phyloP scores from a whole-genome alignment of 2,888 invertebrate species.

The Apoderus coryli region DNA sequence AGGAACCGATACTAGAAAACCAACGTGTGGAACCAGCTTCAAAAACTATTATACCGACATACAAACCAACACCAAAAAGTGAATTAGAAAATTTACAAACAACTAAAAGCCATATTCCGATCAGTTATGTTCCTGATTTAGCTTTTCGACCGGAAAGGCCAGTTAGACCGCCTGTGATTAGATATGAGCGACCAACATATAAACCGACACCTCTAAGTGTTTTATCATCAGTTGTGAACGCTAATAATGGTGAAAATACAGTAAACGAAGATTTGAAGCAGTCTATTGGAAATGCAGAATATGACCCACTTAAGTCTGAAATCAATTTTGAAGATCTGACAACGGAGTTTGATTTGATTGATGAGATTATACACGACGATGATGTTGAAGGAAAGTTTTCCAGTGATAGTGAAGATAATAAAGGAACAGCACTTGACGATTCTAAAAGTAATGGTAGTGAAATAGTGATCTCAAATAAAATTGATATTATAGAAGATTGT shows the following conservation, averaged over 20 bases:
- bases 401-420: constrained; percentile 1
- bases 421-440: constrained; percentile 1
- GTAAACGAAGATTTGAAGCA: constrained; percentile 22
- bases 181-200: constrained; percentile 29
- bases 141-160: constrained; percentile 35
- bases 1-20: constrained; percentile 25
- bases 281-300: constrained; percentile 22
- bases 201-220: constrained; percentile 32
- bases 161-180: constrained; percentile 20
- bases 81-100: constrained; percentile 30
- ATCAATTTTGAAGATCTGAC: constrained; percentile 30
- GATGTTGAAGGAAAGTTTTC: constrained; percentile 4
- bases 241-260: constrained; percentile 17
- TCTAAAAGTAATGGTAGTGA: no score
- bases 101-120: constrained; percentile 32
- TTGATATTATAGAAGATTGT: no score
- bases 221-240: constrained; percentile 22
- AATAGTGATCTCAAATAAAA: no score
- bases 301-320: constrained; percentile 24
- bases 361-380: constrained; percentile 27
- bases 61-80: constrained; percentile 35
- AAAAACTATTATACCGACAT: constrained; percentile 31
- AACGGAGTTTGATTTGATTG: constrained; percentile 31
- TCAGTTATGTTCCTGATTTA: constrained; percentile 38
- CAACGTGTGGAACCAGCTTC: constrained; percentile 24